These are phyloP conservation scores for Sarotherodon lohbergeri DNA, from an alignment of 2,113 vertebrate species.

Conservation along the genomic window DNA sequence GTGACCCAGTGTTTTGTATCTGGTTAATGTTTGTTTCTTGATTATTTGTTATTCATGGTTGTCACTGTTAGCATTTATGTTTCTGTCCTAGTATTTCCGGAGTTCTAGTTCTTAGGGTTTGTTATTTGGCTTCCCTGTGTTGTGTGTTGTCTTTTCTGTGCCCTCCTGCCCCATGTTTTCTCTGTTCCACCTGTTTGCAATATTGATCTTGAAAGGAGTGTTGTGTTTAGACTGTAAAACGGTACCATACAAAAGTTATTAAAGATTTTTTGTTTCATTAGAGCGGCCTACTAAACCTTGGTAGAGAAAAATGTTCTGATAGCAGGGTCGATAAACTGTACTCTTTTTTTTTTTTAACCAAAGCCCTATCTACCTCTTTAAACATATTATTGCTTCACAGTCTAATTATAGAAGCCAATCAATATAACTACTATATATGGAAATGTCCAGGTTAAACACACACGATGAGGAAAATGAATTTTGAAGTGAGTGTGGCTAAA, in stretches of 20 bases:
- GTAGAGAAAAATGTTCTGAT: fast-evolving
- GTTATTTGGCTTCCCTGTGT: neutral
- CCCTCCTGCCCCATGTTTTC: neutral
- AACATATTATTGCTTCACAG: neutral
- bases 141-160: neutral
- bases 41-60: neutral
- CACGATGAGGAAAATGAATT: neutral
- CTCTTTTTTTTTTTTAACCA: neutral
- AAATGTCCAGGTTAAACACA: neutral
- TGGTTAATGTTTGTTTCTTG: neutral
- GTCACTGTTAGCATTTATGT: neutral
- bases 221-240: neutral
- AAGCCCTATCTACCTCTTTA: neutral
- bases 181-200: neutral
- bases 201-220: neutral
- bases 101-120: neutral
- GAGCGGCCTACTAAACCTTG: neutral
- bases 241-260: neutral
- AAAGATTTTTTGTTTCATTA: neutral
- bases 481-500: neutral
- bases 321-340: neutral
- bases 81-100: neutral
- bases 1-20: neutral
- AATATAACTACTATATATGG: neutral
- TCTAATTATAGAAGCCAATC: neutral